These are phyloP conservation scores for Lucilia cuprina DNA, from an alignment of 1,140 invertebrate genomes.

Conservation along the genomic window DNA sequence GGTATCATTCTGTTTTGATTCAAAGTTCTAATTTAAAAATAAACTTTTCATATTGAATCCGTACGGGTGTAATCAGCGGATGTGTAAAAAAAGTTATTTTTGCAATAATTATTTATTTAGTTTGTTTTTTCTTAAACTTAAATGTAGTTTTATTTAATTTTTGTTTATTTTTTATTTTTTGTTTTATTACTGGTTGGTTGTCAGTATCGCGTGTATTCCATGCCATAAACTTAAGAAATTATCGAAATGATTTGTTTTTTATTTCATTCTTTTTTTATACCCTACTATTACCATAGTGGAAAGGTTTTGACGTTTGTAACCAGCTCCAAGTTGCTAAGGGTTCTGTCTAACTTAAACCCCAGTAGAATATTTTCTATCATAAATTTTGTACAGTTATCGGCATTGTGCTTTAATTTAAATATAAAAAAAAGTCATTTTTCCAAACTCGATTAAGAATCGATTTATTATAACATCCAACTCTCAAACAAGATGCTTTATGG, in stretches of 20 bases:
- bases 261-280: too few relatives aligned
- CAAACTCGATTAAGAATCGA: too few relatives aligned
- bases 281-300: too few relatives aligned
- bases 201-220: neutral
- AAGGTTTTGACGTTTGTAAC: too few relatives aligned
- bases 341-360: too few relatives aligned
- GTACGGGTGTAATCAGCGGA: neutral
- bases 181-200: neutral
- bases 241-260: neutral
- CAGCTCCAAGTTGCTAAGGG: too few relatives aligned
- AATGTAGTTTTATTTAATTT: neutral
- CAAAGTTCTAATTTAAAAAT: constrained; percentile 14
- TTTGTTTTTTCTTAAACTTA: neutral
- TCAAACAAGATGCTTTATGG: too few relatives aligned
- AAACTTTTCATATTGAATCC: neutral
- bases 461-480: too few relatives aligned
- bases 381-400: too few relatives aligned
- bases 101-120: neutral
- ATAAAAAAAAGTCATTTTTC: too few relatives aligned
- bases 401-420: too few relatives aligned
- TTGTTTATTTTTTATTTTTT: neutral
- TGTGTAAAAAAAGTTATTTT: constrained; percentile 6
- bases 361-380: too few relatives aligned
- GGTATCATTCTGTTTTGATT: neutral
- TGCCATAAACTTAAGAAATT: neutral